phyloP scores from a whole-genome alignment of 1,140 invertebrate species.

The Popillia japonica region DNA sequence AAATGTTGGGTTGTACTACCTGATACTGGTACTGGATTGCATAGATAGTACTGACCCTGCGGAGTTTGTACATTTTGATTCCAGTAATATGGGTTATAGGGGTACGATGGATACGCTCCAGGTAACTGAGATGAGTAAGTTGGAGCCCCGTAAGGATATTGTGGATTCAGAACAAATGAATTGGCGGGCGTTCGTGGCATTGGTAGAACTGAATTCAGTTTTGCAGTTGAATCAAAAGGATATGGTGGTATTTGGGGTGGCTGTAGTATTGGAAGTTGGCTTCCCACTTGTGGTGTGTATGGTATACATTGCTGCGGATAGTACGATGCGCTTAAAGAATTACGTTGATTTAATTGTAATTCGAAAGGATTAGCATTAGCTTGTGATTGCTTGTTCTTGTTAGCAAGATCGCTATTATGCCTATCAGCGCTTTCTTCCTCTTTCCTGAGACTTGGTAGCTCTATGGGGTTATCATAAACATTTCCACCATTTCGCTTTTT shows the following conservation, averaged over 20 bases:
- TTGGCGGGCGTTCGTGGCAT: conserved; percentile 32
- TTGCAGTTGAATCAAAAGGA: not conserved
- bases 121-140: not conserved
- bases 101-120: not conserved
- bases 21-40: conserved; percentile 52
- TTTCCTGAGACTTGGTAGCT: not conserved
- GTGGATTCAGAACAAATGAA: conserved; percentile 41
- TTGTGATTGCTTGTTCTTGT: not conserved
- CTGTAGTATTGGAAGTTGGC: conserved; percentile 40
- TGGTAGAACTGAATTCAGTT: not conserved
- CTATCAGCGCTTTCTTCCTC: not conserved
- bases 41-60: conserved; percentile 55
- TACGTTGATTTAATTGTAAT: conserved; percentile 36
- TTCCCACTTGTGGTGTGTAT: conserved; percentile 46
- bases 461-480: not conserved
- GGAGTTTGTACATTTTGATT: not conserved
- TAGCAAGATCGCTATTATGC: not conserved
- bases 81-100: not conserved
- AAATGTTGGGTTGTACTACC: conserved; percentile 44
- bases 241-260: not conserved
- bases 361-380: not conserved
- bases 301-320: conserved; percentile 46
- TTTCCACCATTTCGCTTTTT: not conserved
- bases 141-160: conserved; percentile 39
- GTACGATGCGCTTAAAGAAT: conserved; percentile 45